Base-by-base conservation (phyloP, 2,113 vertebrate species). In the Tetrao urogallus region DNA sequence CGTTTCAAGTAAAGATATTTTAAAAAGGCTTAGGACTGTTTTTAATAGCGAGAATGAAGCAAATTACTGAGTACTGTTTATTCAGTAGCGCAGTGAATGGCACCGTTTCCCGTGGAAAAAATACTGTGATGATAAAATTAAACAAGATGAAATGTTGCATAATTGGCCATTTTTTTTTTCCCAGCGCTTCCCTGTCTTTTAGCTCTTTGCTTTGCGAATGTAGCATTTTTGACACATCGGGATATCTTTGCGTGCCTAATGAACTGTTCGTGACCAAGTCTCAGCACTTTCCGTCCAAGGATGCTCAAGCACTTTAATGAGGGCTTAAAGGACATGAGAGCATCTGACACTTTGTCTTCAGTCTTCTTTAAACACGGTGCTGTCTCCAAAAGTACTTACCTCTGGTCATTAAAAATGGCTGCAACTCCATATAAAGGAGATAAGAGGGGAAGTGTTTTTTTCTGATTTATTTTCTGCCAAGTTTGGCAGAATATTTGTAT, bases 21-120 rank as follows among this genome's bases (percentile, higher is more conserved):
- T 27, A 76, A 60, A 28, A 61, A 76, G 4, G 0, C 79, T 83
- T 71, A 47, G 45, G 48, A 57, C 42, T 16, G 5, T 86, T 95
- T 87, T 92, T 89, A 89, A 93, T 79, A 87, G 80, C 82, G 77
- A 93, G 84, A 92, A 87, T 70, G 86, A 93, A 89, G 73, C 66
- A 72, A 86, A 82, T 61, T 50, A 45, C 72, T 45, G 71, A 79
- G 40, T 64, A 58, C 61, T 36, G 52, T 66, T 89, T 93, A 76
- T 76, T 96, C 89, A 93, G 77, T 91, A 85, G 79, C 86, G 50
- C 50, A 38, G 50, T 87, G 78, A 93, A 89, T 95, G 92, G 61
- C 67, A 63, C 30, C 8, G 16, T 82, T 89, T 96, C 71, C 75
- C 89, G 71, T 70, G 75, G 64, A 54, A 43, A 86, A 89, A 73